Evolutionary conservation across 2,888 invertebrate genomes (phyloP), one percentile per base, ranked within the genome.

Genomic region (Rutpela maculata): DNA sequence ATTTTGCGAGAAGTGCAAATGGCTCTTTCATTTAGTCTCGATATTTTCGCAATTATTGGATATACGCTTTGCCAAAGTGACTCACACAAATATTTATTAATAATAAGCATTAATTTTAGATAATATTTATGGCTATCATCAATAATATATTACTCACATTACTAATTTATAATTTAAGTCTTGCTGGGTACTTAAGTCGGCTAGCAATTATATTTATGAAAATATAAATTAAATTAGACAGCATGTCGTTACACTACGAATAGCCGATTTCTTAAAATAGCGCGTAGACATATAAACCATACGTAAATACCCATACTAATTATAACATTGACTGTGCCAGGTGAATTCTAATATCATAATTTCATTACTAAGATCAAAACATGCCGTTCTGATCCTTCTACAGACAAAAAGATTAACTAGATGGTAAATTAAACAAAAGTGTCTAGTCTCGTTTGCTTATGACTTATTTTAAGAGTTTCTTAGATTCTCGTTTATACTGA

Each of bases 171-270:
- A 60, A 70, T 70, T 50, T 19, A 60, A 70, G 60, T 72, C 63
- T 17, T 55, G 72, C n/a, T 50, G 63, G 26, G 72, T 59, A 31
- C 71, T 60, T 60, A 60, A 38, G 60, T 60, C 70, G 26, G 19
- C 50, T 56, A 15, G 67, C 72, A 72, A 72, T 72, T 76, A 76
- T 72, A 72, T 76, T 71, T 76, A 66, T 50, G 76, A 76, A 76
- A 72, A 57, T 68, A 72, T 76, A 76, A 72, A 76, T 72, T 76
- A 67, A 72, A 62, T 71, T 55, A 60, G 76, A 76, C 76, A 65
- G 60, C 76, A 22, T 72, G 76, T 72, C 76, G 72, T 76, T 76
- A 76, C n/a, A 63, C 72, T 72, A 72, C 72, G 72, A 76, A 76
- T 65, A 55, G 76, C 76, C 76, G 66, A 67, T 71, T 18, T 57